A percentile compares a stretch with the other conserved stretches of the same genome.
Evolutionary conservation across 92 coral and sea anemone genomes (phyloP).

Genomic region (Parazoanthus swiftii): DNA sequence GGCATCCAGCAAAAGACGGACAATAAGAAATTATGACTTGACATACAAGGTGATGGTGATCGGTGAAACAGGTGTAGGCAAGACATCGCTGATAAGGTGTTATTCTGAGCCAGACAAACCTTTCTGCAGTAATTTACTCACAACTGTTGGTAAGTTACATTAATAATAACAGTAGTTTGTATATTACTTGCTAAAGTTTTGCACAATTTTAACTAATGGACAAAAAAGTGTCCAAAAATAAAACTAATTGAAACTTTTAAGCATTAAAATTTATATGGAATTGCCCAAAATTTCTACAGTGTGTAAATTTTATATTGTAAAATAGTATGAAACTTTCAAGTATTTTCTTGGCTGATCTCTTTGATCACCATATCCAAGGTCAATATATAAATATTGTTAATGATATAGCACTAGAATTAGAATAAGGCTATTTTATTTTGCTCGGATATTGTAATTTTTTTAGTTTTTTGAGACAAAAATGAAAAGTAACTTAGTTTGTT

Average conservation of each 20-base stretch:
- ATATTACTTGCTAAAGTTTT: not conserved
- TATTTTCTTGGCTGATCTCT: too few relatives aligned
- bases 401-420: too few relatives aligned
- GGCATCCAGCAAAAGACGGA: constrained; percentile 30
- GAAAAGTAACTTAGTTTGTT: too few relatives aligned
- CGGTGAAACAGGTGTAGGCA: constrained; percentile 93
- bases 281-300: too few relatives aligned
- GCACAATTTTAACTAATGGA: not conserved
- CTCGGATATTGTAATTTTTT: too few relatives aligned
- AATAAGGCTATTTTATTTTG: too few relatives aligned
- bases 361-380: not conserved
- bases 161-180: not conserved
- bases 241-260: too few relatives aligned
- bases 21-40: constrained; percentile 68
- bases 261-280: too few relatives aligned
- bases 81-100: constrained; percentile 75
- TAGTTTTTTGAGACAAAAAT: too few relatives aligned
- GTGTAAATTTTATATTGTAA: too few relatives aligned
- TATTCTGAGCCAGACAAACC: constrained; percentile 76
- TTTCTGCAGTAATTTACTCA: constrained; percentile 54
- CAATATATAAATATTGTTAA: too few relatives aligned
- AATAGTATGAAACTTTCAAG: too few relatives aligned
- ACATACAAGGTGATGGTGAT: constrained; percentile 83
- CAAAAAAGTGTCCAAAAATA: not conserved
- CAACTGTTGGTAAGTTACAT: constrained; percentile 76